A percentile compares a stretch with the other conserved stretches of the same genome.
Evolutionary conservation across 2,888 invertebrate genomes (phyloP).

Genomic region (Trichopria drosophilae): DNA sequence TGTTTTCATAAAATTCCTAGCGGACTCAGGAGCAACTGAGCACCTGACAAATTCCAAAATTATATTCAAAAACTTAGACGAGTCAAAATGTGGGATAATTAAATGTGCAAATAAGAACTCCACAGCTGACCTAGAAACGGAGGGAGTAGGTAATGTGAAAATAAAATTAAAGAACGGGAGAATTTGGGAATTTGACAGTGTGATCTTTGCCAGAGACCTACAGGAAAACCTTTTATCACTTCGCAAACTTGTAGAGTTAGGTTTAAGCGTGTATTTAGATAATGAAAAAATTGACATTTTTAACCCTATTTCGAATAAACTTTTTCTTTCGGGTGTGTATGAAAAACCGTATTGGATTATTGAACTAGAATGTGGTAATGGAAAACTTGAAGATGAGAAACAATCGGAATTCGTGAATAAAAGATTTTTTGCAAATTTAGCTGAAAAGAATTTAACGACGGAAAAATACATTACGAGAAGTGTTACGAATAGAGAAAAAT

Average conservation of each 20-base stretch:
- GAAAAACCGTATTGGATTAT: constrained; percentile 32
- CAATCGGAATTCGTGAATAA: neutral
- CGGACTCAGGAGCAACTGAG: neutral
- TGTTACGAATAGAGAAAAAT: neutral
- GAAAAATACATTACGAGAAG: neutral
- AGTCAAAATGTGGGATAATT: constrained; percentile 7
- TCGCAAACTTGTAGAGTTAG: no score
- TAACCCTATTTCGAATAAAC: constrained; percentile 26
- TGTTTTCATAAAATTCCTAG: constrained; percentile 1
- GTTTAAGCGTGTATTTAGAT: constrained; percentile 33
- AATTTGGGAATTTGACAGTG: no score
- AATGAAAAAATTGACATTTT: constrained; percentile 28
- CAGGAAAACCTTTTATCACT: no score
- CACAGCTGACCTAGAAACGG: no score
- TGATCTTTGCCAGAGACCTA: no score
- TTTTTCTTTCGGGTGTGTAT: constrained; percentile 28
- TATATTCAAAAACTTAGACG: neutral
- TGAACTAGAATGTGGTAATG: constrained; percentile 24
- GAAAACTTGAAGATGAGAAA: neutral
- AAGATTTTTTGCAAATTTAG: constrained; percentile 15
- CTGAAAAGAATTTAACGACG: neutral
- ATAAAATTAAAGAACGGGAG: no score
- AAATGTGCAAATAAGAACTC: constrained; percentile 30
- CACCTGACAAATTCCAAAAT: constrained; percentile 3
- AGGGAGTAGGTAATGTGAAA: no score